phyloP scores from a whole-genome alignment of 1,140 invertebrate species.

The Drosophila cardini region DNA sequence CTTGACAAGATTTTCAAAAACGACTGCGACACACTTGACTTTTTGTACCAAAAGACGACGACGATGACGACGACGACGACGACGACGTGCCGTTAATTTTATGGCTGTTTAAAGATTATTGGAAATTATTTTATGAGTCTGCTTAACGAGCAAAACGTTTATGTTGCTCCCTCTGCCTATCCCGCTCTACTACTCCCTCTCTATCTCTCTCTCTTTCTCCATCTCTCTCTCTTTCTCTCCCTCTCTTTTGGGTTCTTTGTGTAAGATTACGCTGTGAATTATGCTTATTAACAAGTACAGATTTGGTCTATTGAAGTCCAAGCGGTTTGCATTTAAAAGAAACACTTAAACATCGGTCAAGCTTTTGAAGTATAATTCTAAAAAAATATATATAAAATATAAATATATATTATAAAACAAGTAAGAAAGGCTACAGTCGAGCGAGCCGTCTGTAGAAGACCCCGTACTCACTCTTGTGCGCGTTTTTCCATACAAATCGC shows the following conservation, averaged over 20 bases:
- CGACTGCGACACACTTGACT: conserved; percentile 38
- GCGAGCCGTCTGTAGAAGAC: no score
- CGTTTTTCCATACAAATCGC: no score
- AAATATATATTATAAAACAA: no score
- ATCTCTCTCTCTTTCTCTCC: background rate
- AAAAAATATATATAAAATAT: no score
- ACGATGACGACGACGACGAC: conserved; percentile 42
- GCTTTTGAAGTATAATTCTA: background rate
- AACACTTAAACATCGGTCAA: background rate
- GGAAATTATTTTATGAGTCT: conserved; percentile 79
- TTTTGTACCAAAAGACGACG: conserved; percentile 25
- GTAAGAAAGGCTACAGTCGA: no score
- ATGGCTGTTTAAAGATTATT: conserved; percentile 81
- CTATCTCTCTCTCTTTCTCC: background rate
- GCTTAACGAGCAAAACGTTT: conserved; percentile 68
- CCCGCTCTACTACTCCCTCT: conserved; percentile 2
- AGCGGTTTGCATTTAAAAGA: background rate
- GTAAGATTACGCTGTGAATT: conserved; percentile 1
- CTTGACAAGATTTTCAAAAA: conserved; percentile 74
- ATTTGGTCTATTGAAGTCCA: conserved; percentile 3
- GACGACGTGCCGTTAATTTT: conserved; percentile 76
- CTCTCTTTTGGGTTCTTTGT: background rate
- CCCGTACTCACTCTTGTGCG: no score
- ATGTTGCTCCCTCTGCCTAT: conserved; percentile 25
- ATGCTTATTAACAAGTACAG: conserved; percentile 3